Evolutionary conservation across 2,797 vertebrate species (phyloP).

Genomic region (Clarias fuscus): DNA sequence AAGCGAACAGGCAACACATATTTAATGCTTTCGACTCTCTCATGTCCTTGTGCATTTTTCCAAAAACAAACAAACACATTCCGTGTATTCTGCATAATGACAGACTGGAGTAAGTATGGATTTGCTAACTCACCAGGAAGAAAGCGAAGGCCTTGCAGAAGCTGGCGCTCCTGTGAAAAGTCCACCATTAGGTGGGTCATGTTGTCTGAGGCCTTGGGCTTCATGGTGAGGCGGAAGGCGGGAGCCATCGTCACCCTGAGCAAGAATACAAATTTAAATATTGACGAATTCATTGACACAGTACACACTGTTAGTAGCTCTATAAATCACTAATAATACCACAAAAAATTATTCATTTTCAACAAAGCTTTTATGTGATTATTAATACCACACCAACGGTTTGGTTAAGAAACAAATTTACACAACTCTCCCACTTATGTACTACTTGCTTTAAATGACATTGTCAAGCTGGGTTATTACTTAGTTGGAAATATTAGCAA

Average conservation of each 20-base stretch:
- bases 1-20: neutral
- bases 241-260: slow-evolving; percentile 90
- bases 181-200: slow-evolving; percentile 91
- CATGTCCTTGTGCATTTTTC: neutral
- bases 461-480: neutral
- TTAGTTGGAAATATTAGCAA: neutral
- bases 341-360: neutral
- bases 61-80: neutral
- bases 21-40: neutral
- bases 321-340: neutral
- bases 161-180: slow-evolving; percentile 82
- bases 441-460: neutral
- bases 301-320: neutral
- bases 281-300: neutral
- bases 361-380: neutral
- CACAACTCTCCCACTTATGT: neutral
- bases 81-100: neutral
- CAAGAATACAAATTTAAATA: neutral
- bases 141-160: slow-evolving; percentile 83
- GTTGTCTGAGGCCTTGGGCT: slow-evolving; percentile 82
- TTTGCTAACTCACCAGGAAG: slow-evolving; percentile 80
- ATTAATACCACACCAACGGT: neutral
- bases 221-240: slow-evolving; percentile 86
- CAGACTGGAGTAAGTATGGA: neutral
- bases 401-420: neutral